Evolutionary conservation across 2,113 vertebrate genomes (phyloP), one percentile per base, ranked within the genome.

Genomic region (Lota lota): DNA sequence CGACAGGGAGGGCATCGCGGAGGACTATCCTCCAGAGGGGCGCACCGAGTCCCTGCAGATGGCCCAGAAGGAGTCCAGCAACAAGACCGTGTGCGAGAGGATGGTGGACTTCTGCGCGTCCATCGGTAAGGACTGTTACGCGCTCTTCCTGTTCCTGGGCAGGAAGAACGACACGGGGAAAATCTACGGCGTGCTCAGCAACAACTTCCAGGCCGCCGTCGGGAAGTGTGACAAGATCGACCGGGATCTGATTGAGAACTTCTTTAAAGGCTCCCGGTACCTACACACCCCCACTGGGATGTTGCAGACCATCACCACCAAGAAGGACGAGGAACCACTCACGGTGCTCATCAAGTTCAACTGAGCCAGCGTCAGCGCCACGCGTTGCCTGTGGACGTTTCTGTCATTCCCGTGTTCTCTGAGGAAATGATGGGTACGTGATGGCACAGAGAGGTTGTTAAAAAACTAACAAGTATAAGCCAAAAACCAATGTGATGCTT

Each of bases 71-170:
- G 88, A 82, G 70, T 79, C 80, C 11, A 67, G 74, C 50, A 53
- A 87, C 61, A 79, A 58, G 19, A 92, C 76, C 69, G 66, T 53
- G 24, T 78, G 57, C 0, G 88, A 93, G 74, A 89, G 65, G 69
- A 69, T 92, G 77, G 88, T 91, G 63, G 83, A 87, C 50, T 92
- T 93, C 86, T 92, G 92, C 64, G 64, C 83, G 2, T 90, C 88
- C 11, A 22, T 93, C 0, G 90, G 91, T n/a, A 88, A 81, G 63
- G 90, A 91, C 72, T 93, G 92, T 79, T 93, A 91, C 3, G 85
- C 89, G 5, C 90, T 93, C 16, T 93, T 93, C 74, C 66, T 92
- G 66, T 90, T 93, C 72, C 83, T 93, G 2, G 90, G 90, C 1
- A 71, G 11, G 67, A 84, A 76, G 50, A 87, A 22, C 0, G 89